Evolutionary conservation across 2,797 vertebrate species (phyloP), one percentile per base, ranked within the genome.

Genomic region (Diplodus puntazzo): DNA sequence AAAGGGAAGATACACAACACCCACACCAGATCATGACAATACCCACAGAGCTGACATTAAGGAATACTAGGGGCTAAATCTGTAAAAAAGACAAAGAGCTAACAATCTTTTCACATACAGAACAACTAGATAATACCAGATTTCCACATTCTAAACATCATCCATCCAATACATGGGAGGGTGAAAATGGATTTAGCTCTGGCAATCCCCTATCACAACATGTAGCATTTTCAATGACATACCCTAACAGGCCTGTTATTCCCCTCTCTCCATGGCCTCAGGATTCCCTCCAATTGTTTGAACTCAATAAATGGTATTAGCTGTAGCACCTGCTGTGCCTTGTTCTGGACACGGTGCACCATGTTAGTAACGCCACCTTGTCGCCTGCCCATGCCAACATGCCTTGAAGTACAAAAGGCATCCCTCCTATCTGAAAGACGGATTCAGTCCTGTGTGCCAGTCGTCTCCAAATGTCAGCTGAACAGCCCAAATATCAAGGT

Each of bases 401-500:
- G 86, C 90, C 80, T 89, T 85, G 45, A 90, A 92, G 91, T 89
- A 82, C 80, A 90, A 91, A 92, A 92, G 81, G 53, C 81, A 60
- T 79, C 64, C 69, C 72, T 75, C 68, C 79, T 83, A 90, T 94
- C 82, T 89, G 82, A 90, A 89, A 88, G 84, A 88, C 75, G 90
- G 89, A 94, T 90, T 92, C 88, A 74, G 77, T 75, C 79, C 79
- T 82, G 82, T 81, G 65, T 86, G 87, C 67, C 79, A 84, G 72
- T 87, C 79, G 66, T 80, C 82, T 91, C 81, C 83, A 91, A 95
- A 94, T 94, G 93, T 95, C 93, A 93, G 82, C 86, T 70, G 75
- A 89, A 90, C 87, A 82, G 77, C 87, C 81, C 78, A 90, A 94
- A 94, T 92, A 92, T 92, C 92, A 95, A 85, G 87, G 85, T 86